A percentile compares a stretch with the other conserved stretches of the same genome.
phyloP scores from a whole-genome alignment of 2,888 invertebrate species.

The Slavum lentiscoides region DNA sequence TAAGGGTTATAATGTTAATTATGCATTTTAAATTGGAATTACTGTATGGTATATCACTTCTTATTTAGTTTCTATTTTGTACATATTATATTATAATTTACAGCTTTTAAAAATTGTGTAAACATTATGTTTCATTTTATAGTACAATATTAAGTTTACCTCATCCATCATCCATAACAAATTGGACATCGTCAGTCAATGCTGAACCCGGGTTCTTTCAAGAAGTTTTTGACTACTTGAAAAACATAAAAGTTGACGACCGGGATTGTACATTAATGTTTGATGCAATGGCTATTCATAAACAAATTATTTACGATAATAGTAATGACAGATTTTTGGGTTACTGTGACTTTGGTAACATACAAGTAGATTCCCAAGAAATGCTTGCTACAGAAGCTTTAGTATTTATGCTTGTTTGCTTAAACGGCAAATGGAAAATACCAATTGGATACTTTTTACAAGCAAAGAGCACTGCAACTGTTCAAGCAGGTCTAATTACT shows the following conservation, averaged over 20 bases:
- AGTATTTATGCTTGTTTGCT: not conserved
- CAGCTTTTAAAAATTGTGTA: too few species aligned
- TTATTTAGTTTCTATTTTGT: not conserved
- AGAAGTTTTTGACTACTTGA: not conserved
- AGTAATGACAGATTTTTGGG: not conserved
- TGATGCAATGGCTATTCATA: not conserved
- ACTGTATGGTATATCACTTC: too few species aligned
- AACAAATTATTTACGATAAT: not conserved
- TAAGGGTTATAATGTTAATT: too few species aligned
- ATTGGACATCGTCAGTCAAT: not conserved
- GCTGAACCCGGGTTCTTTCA: not conserved
- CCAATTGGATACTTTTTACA: not conserved
- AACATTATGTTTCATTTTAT: too few species aligned
- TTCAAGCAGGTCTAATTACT: not conserved
- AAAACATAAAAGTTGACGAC: not conserved
- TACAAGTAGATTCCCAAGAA: not conserved
- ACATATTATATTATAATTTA: not conserved
- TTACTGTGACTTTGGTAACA: not conserved
- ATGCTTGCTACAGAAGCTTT: not conserved
- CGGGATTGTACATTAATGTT: not conserved
- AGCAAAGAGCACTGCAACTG: not conserved
- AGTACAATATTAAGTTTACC: slow-evolving; percentile 10
- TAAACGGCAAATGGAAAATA: not conserved
- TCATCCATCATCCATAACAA: not conserved
- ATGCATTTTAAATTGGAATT: too few species aligned